Conservation (phyloP, 1,140 invertebrate genomes). For the Hermetia illucens region DNA sequence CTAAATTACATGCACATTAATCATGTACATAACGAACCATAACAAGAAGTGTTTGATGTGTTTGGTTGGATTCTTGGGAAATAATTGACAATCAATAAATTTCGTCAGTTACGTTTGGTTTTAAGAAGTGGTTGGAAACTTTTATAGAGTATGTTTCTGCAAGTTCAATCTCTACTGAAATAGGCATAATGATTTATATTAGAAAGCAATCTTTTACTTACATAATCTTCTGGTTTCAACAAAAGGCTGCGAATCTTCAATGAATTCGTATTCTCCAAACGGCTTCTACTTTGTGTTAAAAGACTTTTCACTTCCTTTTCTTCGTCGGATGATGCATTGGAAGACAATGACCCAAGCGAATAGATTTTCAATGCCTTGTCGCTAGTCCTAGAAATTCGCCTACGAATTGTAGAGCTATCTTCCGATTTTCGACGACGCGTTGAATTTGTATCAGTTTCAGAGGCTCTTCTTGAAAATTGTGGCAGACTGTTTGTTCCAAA, state of each 20-base stretch:
- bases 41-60: too few species aligned
- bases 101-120: too few species aligned
- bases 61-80: too few species aligned
- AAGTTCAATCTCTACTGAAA: not conserved
- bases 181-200: not conserved
- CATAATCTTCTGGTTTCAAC: conserved; percentile 28
- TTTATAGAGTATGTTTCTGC: too few species aligned
- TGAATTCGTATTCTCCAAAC: conserved; percentile 24
- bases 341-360: conserved; percentile 19
- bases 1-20: too few species aligned
- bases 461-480: conserved; percentile 22
- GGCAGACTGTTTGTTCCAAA: conserved; percentile 27
- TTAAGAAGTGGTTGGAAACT: too few species aligned
- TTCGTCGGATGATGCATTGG: conserved; percentile 21
- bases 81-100: too few species aligned
- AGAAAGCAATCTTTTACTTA: conserved; percentile 13
- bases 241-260: conserved; percentile 28
- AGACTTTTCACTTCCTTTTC: conserved; percentile 28
- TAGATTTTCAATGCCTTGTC: conserved; percentile 27
- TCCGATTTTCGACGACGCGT: conserved; percentile 19
- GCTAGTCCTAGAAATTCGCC: conserved; percentile 23
- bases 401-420: conserved; percentile 14
- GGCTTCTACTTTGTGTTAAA: conserved; percentile 20
- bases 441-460: conserved; percentile 27
- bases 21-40: too few species aligned